phyloP scores from a whole-genome alignment of 2,113 vertebrate species.

The Phrynocephalus versicolor region DNA sequence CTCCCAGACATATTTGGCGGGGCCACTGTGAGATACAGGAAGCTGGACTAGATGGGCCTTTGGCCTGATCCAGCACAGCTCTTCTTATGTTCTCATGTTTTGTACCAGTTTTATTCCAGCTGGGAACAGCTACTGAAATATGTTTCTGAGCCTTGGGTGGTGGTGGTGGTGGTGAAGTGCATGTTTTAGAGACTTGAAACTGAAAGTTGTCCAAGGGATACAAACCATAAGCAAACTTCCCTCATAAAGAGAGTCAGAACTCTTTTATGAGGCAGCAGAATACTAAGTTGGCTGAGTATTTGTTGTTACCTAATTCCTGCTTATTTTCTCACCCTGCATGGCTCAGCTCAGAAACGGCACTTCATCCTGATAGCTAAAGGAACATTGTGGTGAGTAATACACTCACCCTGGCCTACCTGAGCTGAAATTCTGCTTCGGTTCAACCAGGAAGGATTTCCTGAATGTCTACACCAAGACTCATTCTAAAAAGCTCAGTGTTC shows the following conservation, averaged over 20 bases:
- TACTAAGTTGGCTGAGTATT: background rate
- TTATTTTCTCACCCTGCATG: background rate
- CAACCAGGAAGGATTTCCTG: background rate
- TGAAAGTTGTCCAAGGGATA: background rate
- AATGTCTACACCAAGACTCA: background rate
- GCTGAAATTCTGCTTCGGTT: background rate
- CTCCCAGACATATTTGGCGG: too few relatives aligned
- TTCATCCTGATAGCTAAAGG: background rate
- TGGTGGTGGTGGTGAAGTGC: background rate
- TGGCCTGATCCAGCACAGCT: too few relatives aligned
- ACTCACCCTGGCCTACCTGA: background rate
- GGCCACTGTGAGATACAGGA: too few relatives aligned
- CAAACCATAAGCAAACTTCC: too few relatives aligned
- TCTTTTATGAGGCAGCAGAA: background rate
- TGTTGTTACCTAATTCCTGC: background rate
- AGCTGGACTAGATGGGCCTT: too few relatives aligned
- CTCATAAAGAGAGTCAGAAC: background rate
- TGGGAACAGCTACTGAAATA: background rate
- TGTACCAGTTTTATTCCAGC: too few relatives aligned
- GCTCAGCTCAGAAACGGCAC: background rate
- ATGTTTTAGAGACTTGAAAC: too few relatives aligned
- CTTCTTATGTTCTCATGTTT: too few relatives aligned
- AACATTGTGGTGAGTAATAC: background rate
- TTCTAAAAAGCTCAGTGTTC: background rate
- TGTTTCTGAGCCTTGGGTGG: background rate